These are phyloP conservation scores for Argyrosomus regius DNA, from an alignment of 2,797 vertebrate genomes.

Conservation along the genomic window DNA sequence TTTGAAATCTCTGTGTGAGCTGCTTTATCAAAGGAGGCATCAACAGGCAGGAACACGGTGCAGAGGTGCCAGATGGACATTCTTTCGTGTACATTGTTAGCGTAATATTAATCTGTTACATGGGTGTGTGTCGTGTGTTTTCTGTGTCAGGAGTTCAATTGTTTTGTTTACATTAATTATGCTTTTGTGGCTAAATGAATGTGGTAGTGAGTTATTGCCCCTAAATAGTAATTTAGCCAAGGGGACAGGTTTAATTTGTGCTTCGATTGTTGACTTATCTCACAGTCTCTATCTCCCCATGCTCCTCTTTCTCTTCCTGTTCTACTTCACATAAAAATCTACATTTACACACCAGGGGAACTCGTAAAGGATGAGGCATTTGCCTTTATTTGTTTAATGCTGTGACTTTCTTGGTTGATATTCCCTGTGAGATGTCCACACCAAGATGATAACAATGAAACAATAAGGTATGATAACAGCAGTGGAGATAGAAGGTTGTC, in stretches of 20 bases:
- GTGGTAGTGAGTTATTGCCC: neutral
- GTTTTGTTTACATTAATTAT: neutral
- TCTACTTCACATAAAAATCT: constrained; percentile 16
- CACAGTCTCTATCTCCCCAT: neutral
- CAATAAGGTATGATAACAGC: neutral
- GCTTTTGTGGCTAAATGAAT: neutral
- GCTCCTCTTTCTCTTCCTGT: neutral
- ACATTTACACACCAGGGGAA: constrained; percentile 14
- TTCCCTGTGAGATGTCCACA: constrained; percentile 6
- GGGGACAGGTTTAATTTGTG: neutral
- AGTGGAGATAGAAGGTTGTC: neutral
- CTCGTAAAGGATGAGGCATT: constrained; percentile 13
- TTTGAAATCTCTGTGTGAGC: neutral
- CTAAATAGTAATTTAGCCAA: neutral
- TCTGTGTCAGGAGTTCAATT: neutral
- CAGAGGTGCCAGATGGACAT: constrained; percentile 2
- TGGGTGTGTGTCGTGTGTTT: neutral
- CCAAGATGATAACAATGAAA: constrained; percentile 9
- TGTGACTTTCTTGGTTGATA: constrained; percentile 1
- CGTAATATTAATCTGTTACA: neutral
- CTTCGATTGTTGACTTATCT: neutral
- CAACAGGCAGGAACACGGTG: neutral
- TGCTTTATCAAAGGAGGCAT: neutral
- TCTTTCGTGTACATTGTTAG: neutral
- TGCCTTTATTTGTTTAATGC: constrained; percentile 4